Evolutionary conservation across 2,113 vertebrate genomes (phyloP).

Genomic region (Mionectes macconnelli): DNA sequence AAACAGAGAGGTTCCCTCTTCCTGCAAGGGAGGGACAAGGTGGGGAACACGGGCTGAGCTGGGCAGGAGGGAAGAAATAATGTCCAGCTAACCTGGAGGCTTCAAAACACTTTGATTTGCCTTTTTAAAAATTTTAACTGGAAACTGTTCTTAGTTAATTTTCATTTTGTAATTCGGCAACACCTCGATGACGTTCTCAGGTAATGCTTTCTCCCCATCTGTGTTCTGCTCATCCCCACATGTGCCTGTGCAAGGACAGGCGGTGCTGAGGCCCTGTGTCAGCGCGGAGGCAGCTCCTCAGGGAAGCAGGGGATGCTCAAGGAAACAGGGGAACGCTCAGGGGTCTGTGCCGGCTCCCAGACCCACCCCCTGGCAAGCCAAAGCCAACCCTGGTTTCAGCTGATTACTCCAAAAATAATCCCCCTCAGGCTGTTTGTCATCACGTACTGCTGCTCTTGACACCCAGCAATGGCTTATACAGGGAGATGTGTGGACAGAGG

Average conservation of each 20-base stretch:
- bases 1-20: not conserved
- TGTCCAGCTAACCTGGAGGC: not conserved
- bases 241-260: not conserved
- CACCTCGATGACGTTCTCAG: not conserved
- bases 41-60: not conserved
- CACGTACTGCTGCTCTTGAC: rapidly evolving
- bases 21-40: not conserved
- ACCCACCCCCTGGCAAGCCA: not conserved
- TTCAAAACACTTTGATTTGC: not conserved
- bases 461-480: rapidly evolving
- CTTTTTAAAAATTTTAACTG: not conserved
- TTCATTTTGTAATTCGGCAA: not conserved
- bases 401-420: rapidly evolving
- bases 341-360: not conserved
- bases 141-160: not conserved
- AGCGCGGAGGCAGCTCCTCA: not conserved
- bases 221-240: not conserved
- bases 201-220: not conserved
- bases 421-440: not conserved
- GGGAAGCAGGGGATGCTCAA: not conserved
- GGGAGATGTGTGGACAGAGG: not conserved
- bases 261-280: not conserved
- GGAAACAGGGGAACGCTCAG: rapidly evolving
- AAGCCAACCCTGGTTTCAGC: not conserved
- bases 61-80: not conserved